Percentiles rank a stretch among this genome's conserved stretches.
Conservation (phyloP, 2,888 invertebrate genomes). For the Perizoma affinitatum region DNA sequence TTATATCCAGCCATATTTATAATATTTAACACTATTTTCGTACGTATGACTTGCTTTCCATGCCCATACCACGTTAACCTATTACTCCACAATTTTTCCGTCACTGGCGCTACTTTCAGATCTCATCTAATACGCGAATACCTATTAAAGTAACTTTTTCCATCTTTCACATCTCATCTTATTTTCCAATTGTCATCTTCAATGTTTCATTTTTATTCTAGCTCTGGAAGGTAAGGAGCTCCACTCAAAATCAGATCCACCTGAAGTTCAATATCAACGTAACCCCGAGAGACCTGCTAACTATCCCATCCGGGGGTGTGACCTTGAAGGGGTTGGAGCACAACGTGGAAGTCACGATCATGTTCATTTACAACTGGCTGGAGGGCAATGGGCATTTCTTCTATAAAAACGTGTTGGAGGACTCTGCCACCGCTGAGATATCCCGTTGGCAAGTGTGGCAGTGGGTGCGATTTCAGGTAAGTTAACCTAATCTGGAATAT, state of each 20-base stretch:
- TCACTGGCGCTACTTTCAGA: too few relatives aligned
- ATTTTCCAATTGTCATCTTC: background rate
- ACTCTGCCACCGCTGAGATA: conserved; percentile 90
- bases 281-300: conserved; percentile 77
- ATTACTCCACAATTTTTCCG: too few relatives aligned
- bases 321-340: conserved; percentile 85
- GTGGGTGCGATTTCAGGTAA: conserved; percentile 86
- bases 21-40: too few relatives aligned
- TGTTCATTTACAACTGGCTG: conserved; percentile 88
- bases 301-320: conserved; percentile 86
- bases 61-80: too few relatives aligned
- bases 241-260: conserved; percentile 80
- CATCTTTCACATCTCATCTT: too few relatives aligned
- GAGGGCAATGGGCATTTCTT: conserved; percentile 87
- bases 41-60: too few relatives aligned
- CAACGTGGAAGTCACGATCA: conserved; percentile 86
- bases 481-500: conserved; percentile 30
- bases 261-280: conserved; percentile 65
- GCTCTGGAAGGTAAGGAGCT: conserved; percentile 79
- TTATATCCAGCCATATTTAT: too few relatives aligned
- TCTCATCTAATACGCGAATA: too few relatives aligned
- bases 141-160: too few relatives aligned
- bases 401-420: conserved; percentile 86
- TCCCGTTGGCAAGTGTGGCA: conserved; percentile 90
- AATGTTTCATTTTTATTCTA: conserved; percentile 41